Evolutionary conservation across 2,888 invertebrate species (phyloP).

Genomic region (Agrotis segetum): DNA sequence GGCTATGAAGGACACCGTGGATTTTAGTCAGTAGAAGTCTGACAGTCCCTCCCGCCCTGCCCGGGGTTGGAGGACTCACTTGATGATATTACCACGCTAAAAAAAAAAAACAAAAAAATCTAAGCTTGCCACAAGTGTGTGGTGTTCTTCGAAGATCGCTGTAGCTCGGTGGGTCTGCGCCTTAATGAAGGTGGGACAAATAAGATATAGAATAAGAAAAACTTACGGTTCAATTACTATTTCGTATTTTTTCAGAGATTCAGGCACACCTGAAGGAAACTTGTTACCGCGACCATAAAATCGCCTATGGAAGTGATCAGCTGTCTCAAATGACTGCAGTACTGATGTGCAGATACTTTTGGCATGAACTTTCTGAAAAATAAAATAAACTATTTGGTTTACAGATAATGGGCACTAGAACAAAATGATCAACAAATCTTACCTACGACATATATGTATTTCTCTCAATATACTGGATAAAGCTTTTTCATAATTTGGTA

Average conservation of each 20-base stretch:
- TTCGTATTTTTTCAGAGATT: slow-evolving; percentile 93
- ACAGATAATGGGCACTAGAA: not conserved
- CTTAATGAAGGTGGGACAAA: too few relatives aligned
- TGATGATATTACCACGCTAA: too few relatives aligned
- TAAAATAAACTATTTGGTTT: slow-evolving; percentile 11
- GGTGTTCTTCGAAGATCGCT: too few relatives aligned
- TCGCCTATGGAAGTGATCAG: slow-evolving; percentile 96
- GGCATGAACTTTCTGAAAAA: slow-evolving; percentile 96
- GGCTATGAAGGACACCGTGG: too few relatives aligned
- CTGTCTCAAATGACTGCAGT: slow-evolving; percentile 95
- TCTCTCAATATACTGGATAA: slow-evolving; percentile 95
- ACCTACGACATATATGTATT: slow-evolving; percentile 96
- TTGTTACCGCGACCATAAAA: slow-evolving; percentile 88
- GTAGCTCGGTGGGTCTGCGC: too few relatives aligned
- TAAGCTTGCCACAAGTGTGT: too few relatives aligned
- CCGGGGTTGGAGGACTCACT: too few relatives aligned
- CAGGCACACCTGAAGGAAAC: slow-evolving; percentile 94
- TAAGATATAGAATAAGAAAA: slow-evolving; percentile 4
- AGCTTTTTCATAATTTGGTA: slow-evolving; percentile 96
- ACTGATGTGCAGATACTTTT: slow-evolving; percentile 96
- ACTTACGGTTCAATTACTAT: slow-evolving; percentile 97
- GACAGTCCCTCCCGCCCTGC: too few relatives aligned
- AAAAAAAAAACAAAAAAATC: too few relatives aligned
- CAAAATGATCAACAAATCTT: slow-evolving; percentile 61
- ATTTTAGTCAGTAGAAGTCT: too few relatives aligned